Conservation (phyloP, 1,140 invertebrate species). For the Heliconius congener region DNA sequence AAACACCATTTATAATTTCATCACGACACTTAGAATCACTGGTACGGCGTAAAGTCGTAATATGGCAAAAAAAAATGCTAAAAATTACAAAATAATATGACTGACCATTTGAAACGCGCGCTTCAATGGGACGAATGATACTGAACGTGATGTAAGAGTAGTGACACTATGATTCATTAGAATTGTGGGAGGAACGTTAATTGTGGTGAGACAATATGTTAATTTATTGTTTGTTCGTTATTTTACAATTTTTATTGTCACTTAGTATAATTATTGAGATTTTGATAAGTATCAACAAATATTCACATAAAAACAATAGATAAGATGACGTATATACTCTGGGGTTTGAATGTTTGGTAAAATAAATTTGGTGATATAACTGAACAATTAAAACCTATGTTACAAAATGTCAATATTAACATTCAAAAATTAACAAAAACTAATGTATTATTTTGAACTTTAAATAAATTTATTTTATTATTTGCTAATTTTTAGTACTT, state of each 20-base stretch:
- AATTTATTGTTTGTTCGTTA: background rate
- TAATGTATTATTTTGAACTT: too few relatives aligned
- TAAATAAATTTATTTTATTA: too few relatives aligned
- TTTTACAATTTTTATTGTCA: background rate
- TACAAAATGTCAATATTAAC: too few relatives aligned
- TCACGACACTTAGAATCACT: conserved; percentile 26
- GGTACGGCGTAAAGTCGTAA: background rate
- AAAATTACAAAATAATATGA: background rate
- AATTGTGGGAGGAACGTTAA: conserved; percentile 26
- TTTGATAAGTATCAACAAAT: background rate
- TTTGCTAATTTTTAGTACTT: too few relatives aligned
- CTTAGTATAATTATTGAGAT: background rate
- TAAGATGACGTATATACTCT: background rate
- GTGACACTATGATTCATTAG: conserved; percentile 40
- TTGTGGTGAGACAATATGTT: background rate
- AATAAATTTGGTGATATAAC: too few relatives aligned
- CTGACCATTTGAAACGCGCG: conserved; percentile 25
- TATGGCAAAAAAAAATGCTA: background rate
- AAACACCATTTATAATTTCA: conserved; percentile 54
- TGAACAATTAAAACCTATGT: too few relatives aligned
- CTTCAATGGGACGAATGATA: conserved; percentile 51
- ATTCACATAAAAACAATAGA: background rate
- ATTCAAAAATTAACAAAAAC: too few relatives aligned
- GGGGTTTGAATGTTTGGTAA: too few relatives aligned
- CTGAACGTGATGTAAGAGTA: conserved; percentile 51